Conservation (phyloP, 2,113 vertebrate species). For the Pardalotus punctatus region DNA sequence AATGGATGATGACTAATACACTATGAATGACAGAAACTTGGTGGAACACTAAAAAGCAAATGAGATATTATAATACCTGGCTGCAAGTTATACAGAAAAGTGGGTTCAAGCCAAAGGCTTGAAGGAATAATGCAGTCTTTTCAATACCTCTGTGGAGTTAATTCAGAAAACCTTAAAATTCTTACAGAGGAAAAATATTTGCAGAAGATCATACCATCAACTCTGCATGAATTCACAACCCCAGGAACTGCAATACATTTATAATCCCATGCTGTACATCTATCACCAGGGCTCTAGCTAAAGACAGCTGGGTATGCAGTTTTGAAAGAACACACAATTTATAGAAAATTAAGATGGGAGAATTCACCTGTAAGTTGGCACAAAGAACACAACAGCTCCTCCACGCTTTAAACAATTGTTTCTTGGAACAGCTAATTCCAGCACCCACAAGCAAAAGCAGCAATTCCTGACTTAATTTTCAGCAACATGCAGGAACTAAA, state of each 20-base stretch:
- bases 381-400: background rate
- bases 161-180: slow-evolving; percentile 5
- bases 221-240: background rate
- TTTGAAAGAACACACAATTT: background rate
- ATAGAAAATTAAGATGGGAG: background rate
- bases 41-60: slow-evolving; percentile 22
- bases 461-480: slow-evolving; percentile 21
- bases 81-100: background rate
- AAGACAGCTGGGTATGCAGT: background rate
- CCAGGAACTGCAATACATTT: background rate
- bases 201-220: background rate
- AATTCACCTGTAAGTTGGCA: background rate
- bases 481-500: background rate
- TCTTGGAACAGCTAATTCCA: slow-evolving; percentile 10
- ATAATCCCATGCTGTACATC: background rate
- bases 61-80: slow-evolving; percentile 3
- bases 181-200: background rate
- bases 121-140: slow-evolving; percentile 10
- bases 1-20: slow-evolving; percentile 37
- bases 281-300: background rate
- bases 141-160: background rate
- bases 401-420: background rate
- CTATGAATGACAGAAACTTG: slow-evolving; percentile 47
- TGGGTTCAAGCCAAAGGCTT: background rate
- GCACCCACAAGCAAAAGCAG: background rate